Base-by-base conservation (phyloP, 2,113 vertebrate species). In the Mirounga angustirostris region DNA sequence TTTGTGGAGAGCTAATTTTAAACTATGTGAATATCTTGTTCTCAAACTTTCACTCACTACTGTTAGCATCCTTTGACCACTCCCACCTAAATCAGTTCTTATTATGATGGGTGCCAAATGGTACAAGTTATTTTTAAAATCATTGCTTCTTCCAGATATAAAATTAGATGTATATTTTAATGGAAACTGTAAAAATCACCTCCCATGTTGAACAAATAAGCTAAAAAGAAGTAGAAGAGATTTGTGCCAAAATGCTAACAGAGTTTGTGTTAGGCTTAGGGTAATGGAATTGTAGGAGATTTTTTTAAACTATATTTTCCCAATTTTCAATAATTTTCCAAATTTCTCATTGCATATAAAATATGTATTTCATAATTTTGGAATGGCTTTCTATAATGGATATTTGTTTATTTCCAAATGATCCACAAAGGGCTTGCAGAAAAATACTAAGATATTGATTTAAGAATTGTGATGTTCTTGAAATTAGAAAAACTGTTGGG, bases 81-180 rank as follows among this genome's bases (percentile, higher is more conserved):
- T 96, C 21, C 18, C 50, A 94, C 93, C 18, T 93, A 63, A 91
- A 30, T 91, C 24, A 12, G 36, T 67, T 91, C 50, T 63, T 24
- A 80, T 79, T 67, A 36, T 81, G 40, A 50, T 74, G 74, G n/a
- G 67, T 97, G 30, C 9, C 67, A 81, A 82, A 36, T 76, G 21
- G 22, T 26, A 88, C n/a, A 89, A 90, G 40, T 86, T 89, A 79
- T 91, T 97, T 95, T 91, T 33, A 80, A 87, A 81, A 36, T 91
- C 33, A 52, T 83, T 46, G 24, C 54, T 94, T 28, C 73, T 50
- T 76, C 43, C 73, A 76, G 43, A 67, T 95, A 15, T 67, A 92
- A 94, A 96, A 59, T 86, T 71, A 82, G 50, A 69, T 96, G 18
- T 43, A 46, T 43, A 84, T 33, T 86, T 71, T 89, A 65, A 85